Evolutionary conservation across 2,888 invertebrate species (phyloP).

Genomic region (Eretmocerus hayati): DNA sequence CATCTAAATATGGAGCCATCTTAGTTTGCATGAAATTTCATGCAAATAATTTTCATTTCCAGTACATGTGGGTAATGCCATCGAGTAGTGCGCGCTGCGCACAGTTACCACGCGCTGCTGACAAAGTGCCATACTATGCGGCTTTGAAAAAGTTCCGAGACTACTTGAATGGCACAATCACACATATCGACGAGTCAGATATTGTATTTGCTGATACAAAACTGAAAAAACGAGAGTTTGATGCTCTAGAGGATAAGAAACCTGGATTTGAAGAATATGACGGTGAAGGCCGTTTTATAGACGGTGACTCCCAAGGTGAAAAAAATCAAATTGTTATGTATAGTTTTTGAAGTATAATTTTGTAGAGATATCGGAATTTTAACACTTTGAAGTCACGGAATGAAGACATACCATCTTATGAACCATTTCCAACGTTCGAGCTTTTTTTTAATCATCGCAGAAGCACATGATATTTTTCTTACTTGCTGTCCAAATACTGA

Average conservation of each 20-base stretch:
- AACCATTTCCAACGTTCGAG: no score
- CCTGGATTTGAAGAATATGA: constrained; percentile 36
- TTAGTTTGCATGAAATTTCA: no score
- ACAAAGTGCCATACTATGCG: constrained; percentile 96
- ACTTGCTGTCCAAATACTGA: no score
- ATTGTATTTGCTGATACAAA: constrained; percentile 75
- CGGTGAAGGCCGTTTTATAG: constrained; percentile 37
- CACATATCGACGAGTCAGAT: constrained; percentile 80
- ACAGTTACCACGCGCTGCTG: constrained; percentile 92
- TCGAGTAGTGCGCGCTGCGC: constrained; percentile 96
- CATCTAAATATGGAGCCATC: background rate
- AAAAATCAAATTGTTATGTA: no score
- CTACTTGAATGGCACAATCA: constrained; percentile 79
- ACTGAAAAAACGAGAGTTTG: constrained; percentile 51
- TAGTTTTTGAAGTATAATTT: no score
- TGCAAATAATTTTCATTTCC: constrained; percentile 43
- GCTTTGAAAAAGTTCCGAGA: constrained; percentile 93
- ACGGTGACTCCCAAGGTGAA: no score
- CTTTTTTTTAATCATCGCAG: no score
- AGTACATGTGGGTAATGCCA: constrained; percentile 99
- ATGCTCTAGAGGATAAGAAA: constrained; percentile 38
- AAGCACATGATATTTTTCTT: no score
- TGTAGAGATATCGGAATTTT: no score
- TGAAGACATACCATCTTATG: no score
- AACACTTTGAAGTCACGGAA: no score